Percentiles rank a stretch among this genome's conserved stretches.
Evolutionary conservation across 92 coral and sea anemone species (phyloP).

Genomic region (Parazoanthus swiftii): DNA sequence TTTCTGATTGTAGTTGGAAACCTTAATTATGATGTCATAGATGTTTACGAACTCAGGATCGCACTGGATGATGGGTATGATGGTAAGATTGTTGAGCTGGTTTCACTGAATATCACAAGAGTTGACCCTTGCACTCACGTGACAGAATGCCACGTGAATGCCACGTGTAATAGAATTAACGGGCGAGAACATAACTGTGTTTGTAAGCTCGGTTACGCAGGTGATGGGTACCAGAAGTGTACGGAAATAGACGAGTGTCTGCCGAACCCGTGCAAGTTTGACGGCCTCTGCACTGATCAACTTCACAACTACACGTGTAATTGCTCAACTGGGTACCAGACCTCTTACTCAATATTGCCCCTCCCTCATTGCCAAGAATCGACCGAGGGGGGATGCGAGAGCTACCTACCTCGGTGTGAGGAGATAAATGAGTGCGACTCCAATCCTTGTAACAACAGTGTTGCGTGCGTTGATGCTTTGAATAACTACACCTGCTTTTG

Average conservation of each 20-base stretch:
- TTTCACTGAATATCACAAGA: constrained; percentile 61
- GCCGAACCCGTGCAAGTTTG: constrained; percentile 56
- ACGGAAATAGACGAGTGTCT: constrained; percentile 80
- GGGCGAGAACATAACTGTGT: constrained; percentile 66
- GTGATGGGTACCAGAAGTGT: constrained; percentile 79
- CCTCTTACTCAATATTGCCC: not conserved
- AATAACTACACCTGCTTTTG: constrained; percentile 68
- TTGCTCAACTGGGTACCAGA: constrained; percentile 63
- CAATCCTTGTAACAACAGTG: not conserved
- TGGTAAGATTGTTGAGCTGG: constrained; percentile 54
- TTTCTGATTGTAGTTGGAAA: constrained; percentile 16
- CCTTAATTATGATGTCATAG: constrained; percentile 18
- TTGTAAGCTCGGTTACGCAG: constrained; percentile 78
- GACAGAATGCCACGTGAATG: constrained; percentile 72
- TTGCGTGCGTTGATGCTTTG: not conserved
- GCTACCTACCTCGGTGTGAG: constrained; percentile 14
- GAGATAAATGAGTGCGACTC: not conserved
- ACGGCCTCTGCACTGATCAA: constrained; percentile 71
- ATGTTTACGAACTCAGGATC: not conserved
- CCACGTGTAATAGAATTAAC: constrained; percentile 74
- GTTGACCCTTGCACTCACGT: constrained; percentile 78
- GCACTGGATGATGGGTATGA: constrained; percentile 37
- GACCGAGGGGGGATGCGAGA: not conserved
- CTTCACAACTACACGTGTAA: constrained; percentile 69
- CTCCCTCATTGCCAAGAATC: constrained; percentile 3